Conservation (phyloP, 2,113 vertebrate species). For the Hiodon tergisus region DNA sequence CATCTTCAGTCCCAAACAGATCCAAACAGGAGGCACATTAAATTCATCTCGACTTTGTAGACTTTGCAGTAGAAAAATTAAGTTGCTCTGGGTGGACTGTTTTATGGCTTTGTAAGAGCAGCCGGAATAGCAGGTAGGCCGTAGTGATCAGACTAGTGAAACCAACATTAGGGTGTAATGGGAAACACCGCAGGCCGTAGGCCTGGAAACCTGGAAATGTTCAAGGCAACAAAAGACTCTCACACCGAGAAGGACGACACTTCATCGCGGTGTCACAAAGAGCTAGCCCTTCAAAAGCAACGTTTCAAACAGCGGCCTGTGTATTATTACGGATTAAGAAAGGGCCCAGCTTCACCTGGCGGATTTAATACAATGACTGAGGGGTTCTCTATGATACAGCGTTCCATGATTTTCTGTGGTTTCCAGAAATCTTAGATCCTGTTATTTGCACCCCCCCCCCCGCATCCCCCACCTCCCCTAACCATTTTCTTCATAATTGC, state of each 20-base stretch:
- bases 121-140: no score
- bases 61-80: no score
- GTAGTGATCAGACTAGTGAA: no score
- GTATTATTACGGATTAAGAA: slow-evolving; percentile 55
- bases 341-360: slow-evolving; percentile 63
- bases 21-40: no score
- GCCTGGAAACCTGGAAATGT: neutral
- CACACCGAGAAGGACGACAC: slow-evolving; percentile 46
- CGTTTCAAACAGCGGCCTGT: slow-evolving; percentile 55
- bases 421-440: slow-evolving; percentile 67
- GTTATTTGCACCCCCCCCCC: slow-evolving; percentile 62
- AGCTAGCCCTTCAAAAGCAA: slow-evolving; percentile 56
- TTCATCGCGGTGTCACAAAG: slow-evolving; percentile 32
- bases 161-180: no score
- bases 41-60: no score
- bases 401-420: slow-evolving; percentile 56
- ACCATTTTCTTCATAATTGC: slow-evolving; percentile 67
- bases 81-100: no score
- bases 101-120: no score
- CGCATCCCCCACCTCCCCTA: slow-evolving; percentile 45
- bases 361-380: slow-evolving; percentile 65
- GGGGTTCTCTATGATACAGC: slow-evolving; percentile 54
- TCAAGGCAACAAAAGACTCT: slow-evolving; percentile 8
- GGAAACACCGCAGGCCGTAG: no score
- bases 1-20: no score